These are phyloP conservation scores for Macropodus opercularis DNA, from an alignment of 2,797 vertebrate genomes.

Conservation along the genomic window DNA sequence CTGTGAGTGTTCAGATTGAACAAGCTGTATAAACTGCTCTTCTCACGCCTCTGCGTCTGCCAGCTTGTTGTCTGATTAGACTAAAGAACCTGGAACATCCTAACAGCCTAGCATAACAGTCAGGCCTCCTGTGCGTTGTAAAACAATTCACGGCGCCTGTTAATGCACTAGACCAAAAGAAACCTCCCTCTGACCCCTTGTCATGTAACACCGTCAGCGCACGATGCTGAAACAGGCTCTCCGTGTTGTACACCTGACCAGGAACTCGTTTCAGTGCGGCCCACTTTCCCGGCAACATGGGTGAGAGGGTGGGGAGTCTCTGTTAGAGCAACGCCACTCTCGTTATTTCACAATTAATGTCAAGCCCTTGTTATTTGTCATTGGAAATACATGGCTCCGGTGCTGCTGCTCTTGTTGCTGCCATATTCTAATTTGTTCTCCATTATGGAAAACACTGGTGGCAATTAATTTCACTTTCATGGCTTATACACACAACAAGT, in stretches of 20 bases:
- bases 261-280: conserved; percentile 67
- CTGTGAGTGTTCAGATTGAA: conserved; percentile 34
- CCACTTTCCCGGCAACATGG: conserved; percentile 66
- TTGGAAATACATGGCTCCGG: conserved; percentile 73
- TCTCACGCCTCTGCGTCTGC: neutral
- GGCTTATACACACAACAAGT: conserved; percentile 79
- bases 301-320: conserved; percentile 66
- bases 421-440: conserved; percentile 86
- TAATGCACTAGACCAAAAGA: conserved; percentile 49
- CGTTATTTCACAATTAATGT: conserved; percentile 86
- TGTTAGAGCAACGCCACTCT: conserved; percentile 73
- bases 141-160: conserved; percentile 66
- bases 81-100: conserved; percentile 44
- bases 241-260: conserved; percentile 78
- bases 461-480: conserved; percentile 85
- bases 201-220: conserved; percentile 74
- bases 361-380: conserved; percentile 83
- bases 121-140: conserved; percentile 35
- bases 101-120: conserved; percentile 10
- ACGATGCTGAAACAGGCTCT: conserved; percentile 66
- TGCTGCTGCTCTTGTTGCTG: conserved; percentile 77
- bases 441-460: conserved; percentile 85
- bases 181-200: conserved; percentile 63
- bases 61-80: conserved; percentile 24
- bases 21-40: neutral